phyloP scores from a whole-genome alignment of 2,797 vertebrate species.

The Pseudochirops cupreus region DNA sequence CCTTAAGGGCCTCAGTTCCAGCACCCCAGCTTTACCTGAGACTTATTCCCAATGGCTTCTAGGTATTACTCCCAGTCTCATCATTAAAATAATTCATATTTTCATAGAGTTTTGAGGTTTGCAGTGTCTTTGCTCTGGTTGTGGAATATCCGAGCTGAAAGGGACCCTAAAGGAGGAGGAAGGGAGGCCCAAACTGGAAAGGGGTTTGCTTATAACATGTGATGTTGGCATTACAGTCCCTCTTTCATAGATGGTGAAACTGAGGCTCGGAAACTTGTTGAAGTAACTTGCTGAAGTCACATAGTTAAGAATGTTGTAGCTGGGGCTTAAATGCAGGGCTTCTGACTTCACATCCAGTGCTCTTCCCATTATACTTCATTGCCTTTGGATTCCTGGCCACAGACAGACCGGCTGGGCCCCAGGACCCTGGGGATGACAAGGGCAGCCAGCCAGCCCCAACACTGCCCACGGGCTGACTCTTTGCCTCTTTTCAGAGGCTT shows the following conservation, averaged over 20 bases:
- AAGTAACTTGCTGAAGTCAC: background rate
- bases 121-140: background rate
- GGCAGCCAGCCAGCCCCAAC: slow-evolving; percentile 16
- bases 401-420: background rate
- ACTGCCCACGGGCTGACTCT: slow-evolving; percentile 56
- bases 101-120: background rate
- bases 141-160: background rate
- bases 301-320: background rate
- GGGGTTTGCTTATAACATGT: background rate
- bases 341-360: background rate
- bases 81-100: background rate
- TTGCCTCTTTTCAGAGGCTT: slow-evolving; percentile 45
- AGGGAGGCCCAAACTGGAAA: background rate
- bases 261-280: background rate
- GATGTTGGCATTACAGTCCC: background rate
- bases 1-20: background rate
- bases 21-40: background rate
- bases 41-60: background rate
- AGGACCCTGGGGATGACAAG: fast-evolving
- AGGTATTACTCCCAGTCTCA: background rate
- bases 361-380: background rate
- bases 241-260: background rate
- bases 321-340: background rate
- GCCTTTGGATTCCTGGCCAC: background rate
- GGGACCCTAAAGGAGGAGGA: background rate